Evolutionary conservation across 2,888 invertebrate genomes (phyloP), one percentile per base, ranked within the genome.

Genomic region (Priocnemis perturbator): DNA sequence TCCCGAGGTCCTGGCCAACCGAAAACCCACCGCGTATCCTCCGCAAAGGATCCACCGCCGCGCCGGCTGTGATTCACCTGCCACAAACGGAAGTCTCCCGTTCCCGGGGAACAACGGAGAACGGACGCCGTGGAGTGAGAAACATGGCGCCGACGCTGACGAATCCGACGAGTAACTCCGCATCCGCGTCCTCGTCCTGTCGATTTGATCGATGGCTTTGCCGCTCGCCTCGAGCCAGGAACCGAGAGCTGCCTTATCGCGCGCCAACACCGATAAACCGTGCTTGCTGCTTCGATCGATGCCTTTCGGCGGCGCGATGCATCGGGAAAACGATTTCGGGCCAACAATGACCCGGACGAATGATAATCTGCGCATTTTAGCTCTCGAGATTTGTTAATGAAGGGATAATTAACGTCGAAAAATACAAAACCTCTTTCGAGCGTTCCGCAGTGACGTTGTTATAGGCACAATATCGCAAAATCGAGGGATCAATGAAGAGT

Each of bases 141-240:
- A 77, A 73, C 71, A 76, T 71, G 71, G 69, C 77, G 69, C 73
- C 69, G 67, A 73, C 70, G 64, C 71, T 76, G 76, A 74, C 77
- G 74, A 71, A 70, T 78, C 76, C 69, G 73, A 79, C 67, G 77
- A 79, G 67, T 65, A 37, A 53, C 57, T 64, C 26, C 26, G 37
- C 53, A n/a, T n/a, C n/a, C n/a, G n/a, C n/a, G n/a, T n/a, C n/a
- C n/a, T n/a, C n/a, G 63, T 45, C 69, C 69, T 62, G 74, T 65
- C 69, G 67, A 74, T 70, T 81, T 81, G 83, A 83, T 83, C 75
- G 83, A 83, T 83, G 78, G 69, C 59, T 52, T 17, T 52, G 37
- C 4, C 53, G 21, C 21, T 53, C 19, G 48, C 26, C 60, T 30
- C 50, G 47, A 58, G 48, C 57, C 58, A 45, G 44, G 56, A 21